Conservation (phyloP, 2,888 invertebrate species). For the Mythimna impura region DNA sequence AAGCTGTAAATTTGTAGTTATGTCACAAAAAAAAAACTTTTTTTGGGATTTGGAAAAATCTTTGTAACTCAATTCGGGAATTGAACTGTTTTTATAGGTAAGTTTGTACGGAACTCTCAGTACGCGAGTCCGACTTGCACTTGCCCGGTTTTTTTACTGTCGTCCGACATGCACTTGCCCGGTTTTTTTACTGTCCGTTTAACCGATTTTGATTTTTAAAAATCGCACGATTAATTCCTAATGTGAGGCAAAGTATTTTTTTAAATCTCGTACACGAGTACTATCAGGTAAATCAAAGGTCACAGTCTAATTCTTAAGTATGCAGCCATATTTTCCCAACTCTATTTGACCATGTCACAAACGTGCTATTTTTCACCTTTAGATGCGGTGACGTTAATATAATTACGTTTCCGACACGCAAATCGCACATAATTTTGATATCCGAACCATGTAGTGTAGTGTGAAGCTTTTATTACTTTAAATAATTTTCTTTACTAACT, state of each 20-base stretch:
- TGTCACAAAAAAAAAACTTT: no score
- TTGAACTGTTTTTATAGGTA: no score
- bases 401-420: constrained; percentile 55
- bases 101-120: no score
- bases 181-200: no score
- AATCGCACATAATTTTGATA: constrained; percentile 51
- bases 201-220: no score
- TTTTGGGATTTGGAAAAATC: no score
- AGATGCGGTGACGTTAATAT: constrained; percentile 47
- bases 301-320: not conserved
- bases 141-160: no score
- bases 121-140: no score
- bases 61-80: no score
- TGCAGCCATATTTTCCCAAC: constrained; percentile 3
- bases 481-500: constrained; percentile 42
- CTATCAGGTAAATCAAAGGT: not conserved
- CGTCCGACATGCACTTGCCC: no score
- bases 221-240: no score
- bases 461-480: constrained; percentile 50
- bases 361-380: constrained; percentile 45
- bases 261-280: not conserved
- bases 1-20: no score
- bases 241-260: not conserved
- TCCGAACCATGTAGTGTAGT: constrained; percentile 48
- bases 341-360: not conserved